Conservation (phyloP, 1,140 invertebrate species). For the Drosophila gunungcola region DNA sequence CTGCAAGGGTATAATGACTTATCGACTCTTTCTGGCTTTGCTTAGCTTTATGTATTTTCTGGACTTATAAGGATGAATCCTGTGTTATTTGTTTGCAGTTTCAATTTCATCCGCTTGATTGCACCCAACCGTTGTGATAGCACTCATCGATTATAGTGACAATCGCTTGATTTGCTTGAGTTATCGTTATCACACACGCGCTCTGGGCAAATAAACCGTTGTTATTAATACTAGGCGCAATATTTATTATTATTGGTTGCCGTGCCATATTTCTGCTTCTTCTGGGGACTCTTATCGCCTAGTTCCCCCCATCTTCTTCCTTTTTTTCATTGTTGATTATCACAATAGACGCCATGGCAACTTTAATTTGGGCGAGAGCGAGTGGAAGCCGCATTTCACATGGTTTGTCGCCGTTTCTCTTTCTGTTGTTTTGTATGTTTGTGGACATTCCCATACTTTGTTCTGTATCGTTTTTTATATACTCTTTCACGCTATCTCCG, state of each 20-base stretch:
- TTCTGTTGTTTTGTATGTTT: conserved; percentile 10
- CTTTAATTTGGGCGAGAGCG: conserved; percentile 13
- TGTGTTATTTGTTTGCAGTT: not conserved
- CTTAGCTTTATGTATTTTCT: too few species aligned
- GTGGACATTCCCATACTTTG: conserved; percentile 30
- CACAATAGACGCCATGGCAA: conserved; percentile 55
- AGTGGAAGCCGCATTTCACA: conserved; percentile 31
- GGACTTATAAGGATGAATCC: not conserved
- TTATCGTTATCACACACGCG: conserved; percentile 60
- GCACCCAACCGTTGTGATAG: not conserved
- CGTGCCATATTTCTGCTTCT: conserved; percentile 31
- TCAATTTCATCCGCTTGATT: conserved; percentile 9
- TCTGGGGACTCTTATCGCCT: conserved; percentile 29
- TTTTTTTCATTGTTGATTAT: conserved; percentile 46
- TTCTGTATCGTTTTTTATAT: not conserved
- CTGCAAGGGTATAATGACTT: too few species aligned
- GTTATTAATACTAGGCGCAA: conserved; percentile 47
- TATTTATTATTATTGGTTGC: conserved; percentile 61
- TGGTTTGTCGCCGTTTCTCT: conserved; percentile 31
- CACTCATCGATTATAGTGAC: conserved; percentile 34
- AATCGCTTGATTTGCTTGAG: conserved; percentile 46
- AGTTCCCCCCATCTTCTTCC: conserved; percentile 1
- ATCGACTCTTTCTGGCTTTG: not conserved
- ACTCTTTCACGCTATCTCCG: conserved; percentile 17
- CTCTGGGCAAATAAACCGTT: conserved; percentile 31